phyloP scores from a whole-genome alignment of 2,113 vertebrate genomes.

The Corvus cornix region DNA sequence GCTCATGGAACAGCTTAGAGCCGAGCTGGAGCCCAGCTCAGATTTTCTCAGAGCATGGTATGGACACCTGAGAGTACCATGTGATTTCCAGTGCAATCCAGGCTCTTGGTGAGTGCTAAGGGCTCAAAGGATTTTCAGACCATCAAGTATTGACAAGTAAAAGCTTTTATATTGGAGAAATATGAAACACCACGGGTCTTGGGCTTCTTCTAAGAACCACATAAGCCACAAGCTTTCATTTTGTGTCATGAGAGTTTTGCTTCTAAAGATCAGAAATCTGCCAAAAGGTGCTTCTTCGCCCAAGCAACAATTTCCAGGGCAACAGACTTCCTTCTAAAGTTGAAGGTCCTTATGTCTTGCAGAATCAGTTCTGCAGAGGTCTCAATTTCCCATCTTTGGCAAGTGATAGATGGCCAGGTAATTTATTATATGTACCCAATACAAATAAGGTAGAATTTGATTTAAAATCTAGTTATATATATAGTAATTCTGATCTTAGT shows the following conservation, averaged over 20 bases:
- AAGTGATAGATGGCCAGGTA: not conserved
- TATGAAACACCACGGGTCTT: slow-evolving; percentile 15
- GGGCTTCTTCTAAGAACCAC: slow-evolving; percentile 50
- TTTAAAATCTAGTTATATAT: not conserved
- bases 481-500: not conserved
- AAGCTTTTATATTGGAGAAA: slow-evolving; percentile 46
- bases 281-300: slow-evolving; percentile 24
- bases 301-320: slow-evolving; percentile 33
- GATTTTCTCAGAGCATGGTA: fast-evolving
- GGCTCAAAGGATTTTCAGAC: slow-evolving; percentile 53
- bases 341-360: slow-evolving; percentile 1
- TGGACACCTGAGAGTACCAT: fast-evolving
- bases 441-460: not conserved
- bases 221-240: slow-evolving; percentile 37
- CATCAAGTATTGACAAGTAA: slow-evolving; percentile 50
- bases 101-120: not conserved
- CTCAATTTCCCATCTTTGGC: not conserved
- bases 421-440: not conserved
- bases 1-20: not conserved
- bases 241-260: slow-evolving; percentile 28
- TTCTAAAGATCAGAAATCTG: slow-evolving; percentile 51
- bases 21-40: not conserved
- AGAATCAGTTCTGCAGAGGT: slow-evolving; percentile 15
- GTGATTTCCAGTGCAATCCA: not conserved
- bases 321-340: slow-evolving; percentile 33